These are phyloP conservation scores for Coelopa pilipes DNA, from an alignment of 2,888 invertebrate genomes.

Conservation along the genomic window DNA sequence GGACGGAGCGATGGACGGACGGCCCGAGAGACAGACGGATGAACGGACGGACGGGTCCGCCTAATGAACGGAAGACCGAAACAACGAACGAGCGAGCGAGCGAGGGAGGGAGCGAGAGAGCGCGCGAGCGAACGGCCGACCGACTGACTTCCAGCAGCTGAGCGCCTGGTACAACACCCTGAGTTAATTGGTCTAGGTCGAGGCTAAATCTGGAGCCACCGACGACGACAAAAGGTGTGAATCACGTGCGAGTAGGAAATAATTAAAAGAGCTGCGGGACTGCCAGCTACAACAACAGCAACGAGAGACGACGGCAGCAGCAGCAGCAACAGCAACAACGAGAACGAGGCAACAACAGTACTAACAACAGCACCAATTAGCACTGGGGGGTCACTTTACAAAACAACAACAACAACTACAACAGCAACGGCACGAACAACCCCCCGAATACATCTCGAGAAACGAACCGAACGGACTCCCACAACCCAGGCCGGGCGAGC, in stretches of 20 bases:
- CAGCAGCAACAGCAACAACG: constrained; percentile 29
- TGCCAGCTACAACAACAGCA: not conserved
- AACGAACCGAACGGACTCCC: not conserved
- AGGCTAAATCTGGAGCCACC: constrained; percentile 47
- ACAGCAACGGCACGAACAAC: too few relatives aligned
- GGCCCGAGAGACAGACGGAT: not conserved
- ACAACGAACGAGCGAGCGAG: not conserved
- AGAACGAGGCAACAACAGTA: not conserved
- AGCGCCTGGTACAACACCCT: constrained; percentile 57
- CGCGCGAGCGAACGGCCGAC: not conserved
- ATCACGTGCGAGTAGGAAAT: constrained; percentile 41
- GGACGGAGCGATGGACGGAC: not conserved
- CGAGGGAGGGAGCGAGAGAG: not conserved
- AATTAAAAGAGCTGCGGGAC: constrained; percentile 19
- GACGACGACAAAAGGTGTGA: constrained; percentile 34
- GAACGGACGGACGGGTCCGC: not conserved
- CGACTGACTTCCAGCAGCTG: constrained; percentile 43
- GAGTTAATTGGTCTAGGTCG: constrained; percentile 65
- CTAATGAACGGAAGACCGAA: too few relatives aligned
- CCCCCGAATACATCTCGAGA: not conserved
- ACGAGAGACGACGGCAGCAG: not conserved
- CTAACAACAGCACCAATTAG: too few relatives aligned
- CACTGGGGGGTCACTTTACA: not conserved
- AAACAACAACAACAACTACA: not conserved
- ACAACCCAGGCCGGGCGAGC: too few relatives aligned